Conservation (phyloP, 2,113 vertebrate genomes). For the Raphicerus campestris region DNA sequence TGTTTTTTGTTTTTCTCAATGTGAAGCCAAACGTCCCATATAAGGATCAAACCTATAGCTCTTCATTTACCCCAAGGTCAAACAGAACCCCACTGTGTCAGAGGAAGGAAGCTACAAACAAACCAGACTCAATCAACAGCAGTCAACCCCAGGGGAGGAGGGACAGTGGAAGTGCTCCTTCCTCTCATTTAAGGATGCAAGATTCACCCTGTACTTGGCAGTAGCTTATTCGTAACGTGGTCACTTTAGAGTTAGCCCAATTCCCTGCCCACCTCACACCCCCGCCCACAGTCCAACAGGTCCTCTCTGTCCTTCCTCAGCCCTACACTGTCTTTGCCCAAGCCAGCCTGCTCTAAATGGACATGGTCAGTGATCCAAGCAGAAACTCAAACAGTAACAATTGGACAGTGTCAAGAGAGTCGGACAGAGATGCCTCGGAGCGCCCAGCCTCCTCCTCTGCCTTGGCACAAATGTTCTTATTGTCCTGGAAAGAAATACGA, state of each 20-base stretch:
- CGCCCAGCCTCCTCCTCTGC: conserved; percentile 64
- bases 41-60: conserved; percentile 50
- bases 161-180: neutral
- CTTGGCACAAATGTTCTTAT: conserved; percentile 72
- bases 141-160: neutral
- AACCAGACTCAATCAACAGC: neutral
- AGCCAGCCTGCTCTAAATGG: conserved; percentile 62
- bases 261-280: conserved; percentile 17
- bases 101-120: neutral
- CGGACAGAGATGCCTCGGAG: conserved; percentile 70
- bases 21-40: conserved; percentile 25
- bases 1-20: neutral
- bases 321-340: conserved; percentile 32
- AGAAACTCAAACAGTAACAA: conserved; percentile 69
- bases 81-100: neutral
- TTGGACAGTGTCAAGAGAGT: conserved; percentile 70
- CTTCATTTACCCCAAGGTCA: conserved; percentile 3
- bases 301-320: conserved; percentile 33
- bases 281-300: neutral
- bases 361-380: conserved; percentile 54
- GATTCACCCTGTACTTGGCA: neutral
- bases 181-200: conserved; percentile 22
- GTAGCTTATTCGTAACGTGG: conserved; percentile 30
- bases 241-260: conserved; percentile 25
- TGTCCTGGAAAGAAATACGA: conserved; percentile 66